A percentile compares a stretch with the other conserved stretches of the same genome.
These are phyloP conservation scores for Chironomus striatipennis DNA, from an alignment of 1,140 invertebrate species.

Conservation along the genomic window DNA sequence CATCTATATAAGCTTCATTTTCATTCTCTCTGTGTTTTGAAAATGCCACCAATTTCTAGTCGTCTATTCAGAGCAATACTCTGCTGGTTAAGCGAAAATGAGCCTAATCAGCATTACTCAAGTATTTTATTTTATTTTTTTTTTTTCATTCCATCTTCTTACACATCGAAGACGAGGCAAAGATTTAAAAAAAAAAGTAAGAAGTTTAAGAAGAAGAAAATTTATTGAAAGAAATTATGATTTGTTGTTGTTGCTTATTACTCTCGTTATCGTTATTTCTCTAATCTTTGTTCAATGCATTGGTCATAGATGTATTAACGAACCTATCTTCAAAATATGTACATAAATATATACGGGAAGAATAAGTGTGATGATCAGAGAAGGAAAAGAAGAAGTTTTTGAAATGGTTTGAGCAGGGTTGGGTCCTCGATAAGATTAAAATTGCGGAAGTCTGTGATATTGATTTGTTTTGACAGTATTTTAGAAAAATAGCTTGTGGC, in stretches of 20 bases:
- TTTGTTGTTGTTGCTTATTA: conserved; percentile 1
- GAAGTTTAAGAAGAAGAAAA: background rate
- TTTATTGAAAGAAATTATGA: background rate
- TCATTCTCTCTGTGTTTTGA: background rate
- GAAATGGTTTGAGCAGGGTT: too few relatives aligned
- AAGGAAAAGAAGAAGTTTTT: too few relatives aligned
- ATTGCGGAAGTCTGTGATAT: too few relatives aligned
- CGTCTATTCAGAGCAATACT: background rate
- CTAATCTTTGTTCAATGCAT: background rate
- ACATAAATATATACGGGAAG: too few relatives aligned
- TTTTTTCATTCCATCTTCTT: background rate
- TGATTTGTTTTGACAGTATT: too few relatives aligned
- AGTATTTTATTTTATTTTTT: too few relatives aligned
- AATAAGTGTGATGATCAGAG: too few relatives aligned
- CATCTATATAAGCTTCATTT: background rate
- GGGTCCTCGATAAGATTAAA: too few relatives aligned
- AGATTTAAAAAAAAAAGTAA: background rate
- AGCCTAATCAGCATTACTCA: conserved; percentile 12
- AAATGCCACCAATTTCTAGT: conserved; percentile 14
- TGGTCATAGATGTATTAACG: too few relatives aligned
- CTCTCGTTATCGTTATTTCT: background rate
- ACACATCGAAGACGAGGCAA: background rate
- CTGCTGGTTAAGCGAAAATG: background rate
- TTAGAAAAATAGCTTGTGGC: too few relatives aligned
- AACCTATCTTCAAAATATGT: too few relatives aligned